These are phyloP conservation scores for Norana najaformis DNA, from an alignment of 2,888 invertebrate species.

Conservation along the genomic window DNA sequence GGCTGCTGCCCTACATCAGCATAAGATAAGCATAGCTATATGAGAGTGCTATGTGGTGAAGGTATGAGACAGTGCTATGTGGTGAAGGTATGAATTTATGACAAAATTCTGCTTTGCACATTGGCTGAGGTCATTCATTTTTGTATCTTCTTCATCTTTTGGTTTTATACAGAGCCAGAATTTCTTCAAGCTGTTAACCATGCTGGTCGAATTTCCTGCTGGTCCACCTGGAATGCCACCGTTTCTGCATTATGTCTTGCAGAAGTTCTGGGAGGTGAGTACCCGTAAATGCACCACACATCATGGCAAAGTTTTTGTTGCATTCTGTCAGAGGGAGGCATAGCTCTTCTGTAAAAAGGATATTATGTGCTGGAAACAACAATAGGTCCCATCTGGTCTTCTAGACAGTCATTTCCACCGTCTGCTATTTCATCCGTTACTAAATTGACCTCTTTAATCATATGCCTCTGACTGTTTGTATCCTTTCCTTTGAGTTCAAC, in stretches of 20 bases:
- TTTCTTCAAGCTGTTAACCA: constrained; percentile 86
- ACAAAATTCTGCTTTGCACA: background rate
- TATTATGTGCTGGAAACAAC: background rate
- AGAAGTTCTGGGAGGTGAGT: constrained; percentile 76
- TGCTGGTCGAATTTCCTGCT: constrained; percentile 78
- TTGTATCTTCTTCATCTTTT: background rate
- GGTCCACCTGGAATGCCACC: constrained; percentile 82
- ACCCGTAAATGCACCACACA: background rate
- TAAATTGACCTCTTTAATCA: background rate
- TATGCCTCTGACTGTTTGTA: background rate
- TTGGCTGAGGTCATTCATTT: background rate
- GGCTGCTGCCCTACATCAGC: no score
- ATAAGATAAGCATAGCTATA: no score
- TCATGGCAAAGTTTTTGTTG: background rate
- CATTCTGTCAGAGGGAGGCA: background rate
- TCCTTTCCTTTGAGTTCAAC: background rate
- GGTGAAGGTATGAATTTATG: background rate
- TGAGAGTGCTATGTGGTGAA: no score
- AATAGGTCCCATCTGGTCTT: background rate
- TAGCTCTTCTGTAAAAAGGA: background rate
- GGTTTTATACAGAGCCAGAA: constrained; percentile 75
- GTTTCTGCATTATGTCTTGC: constrained; percentile 84
- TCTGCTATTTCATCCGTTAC: background rate
- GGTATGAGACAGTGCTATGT: no score
- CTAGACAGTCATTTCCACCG: background rate